Evolutionary conservation across 2,888 invertebrate genomes (phyloP).

Genomic region (Rhagonycha lutea): DNA sequence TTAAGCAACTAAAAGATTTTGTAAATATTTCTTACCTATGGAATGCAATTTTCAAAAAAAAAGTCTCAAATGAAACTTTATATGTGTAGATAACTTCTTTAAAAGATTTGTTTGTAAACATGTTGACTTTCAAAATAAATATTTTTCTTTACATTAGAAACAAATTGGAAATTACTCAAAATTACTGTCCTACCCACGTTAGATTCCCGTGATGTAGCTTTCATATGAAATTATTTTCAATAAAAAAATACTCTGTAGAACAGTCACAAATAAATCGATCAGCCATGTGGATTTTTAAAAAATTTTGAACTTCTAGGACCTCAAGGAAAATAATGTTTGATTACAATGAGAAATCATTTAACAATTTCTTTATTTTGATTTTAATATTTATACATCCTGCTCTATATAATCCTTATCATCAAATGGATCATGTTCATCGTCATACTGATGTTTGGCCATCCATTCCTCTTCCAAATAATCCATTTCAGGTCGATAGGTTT

Average conservation of each 20-base stretch:
- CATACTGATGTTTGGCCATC: slow-evolving; percentile 35
- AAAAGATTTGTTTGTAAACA: slow-evolving; percentile 43
- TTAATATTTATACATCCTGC: slow-evolving; percentile 35
- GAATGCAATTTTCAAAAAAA: slow-evolving; percentile 7
- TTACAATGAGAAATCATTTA: background rate
- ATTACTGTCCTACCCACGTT: no score
- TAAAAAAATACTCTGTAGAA: no score
- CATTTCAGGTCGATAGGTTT: slow-evolving; percentile 41
- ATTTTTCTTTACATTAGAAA: slow-evolving; percentile 38
- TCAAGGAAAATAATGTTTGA: no score
- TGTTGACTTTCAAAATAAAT: slow-evolving; percentile 47
- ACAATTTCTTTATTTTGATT: background rate
- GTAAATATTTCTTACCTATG: slow-evolving; percentile 6
- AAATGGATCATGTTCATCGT: slow-evolving; percentile 33
- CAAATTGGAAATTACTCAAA: background rate
- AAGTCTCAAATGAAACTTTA: slow-evolving; percentile 1
- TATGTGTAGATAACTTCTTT: slow-evolving; percentile 9
- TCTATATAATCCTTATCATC: slow-evolving; percentile 39
- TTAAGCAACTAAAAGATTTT: background rate
- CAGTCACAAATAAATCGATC: no score
- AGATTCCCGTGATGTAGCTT: no score
- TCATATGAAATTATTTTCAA: no score
- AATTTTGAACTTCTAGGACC: no score
- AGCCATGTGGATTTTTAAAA: no score
- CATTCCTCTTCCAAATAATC: slow-evolving; percentile 45